A percentile compares a stretch with the other conserved stretches of the same genome.
These are phyloP conservation scores for Aselliscus stoliczkanus DNA, from an alignment of 2,797 vertebrate genomes.

Conservation along the genomic window DNA sequence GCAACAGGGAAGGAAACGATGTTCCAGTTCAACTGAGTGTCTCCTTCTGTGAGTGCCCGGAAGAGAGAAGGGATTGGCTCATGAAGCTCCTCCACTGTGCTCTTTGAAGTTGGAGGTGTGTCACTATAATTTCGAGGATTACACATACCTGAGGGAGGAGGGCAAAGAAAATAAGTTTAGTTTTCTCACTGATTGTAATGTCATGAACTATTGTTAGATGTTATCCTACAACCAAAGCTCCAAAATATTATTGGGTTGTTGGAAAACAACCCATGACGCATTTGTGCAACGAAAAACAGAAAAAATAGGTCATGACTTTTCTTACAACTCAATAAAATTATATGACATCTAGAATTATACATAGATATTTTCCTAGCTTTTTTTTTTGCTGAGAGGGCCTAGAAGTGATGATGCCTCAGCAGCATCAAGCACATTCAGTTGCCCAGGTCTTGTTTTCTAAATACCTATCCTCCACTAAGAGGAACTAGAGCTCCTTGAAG, in stretches of 20 bases:
- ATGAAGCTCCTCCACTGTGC: constrained; percentile 96
- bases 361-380: neutral
- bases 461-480: neutral
- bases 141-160: constrained; percentile 90
- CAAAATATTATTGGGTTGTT: no score
- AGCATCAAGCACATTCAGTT: neutral
- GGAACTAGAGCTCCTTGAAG: neutral
- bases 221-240: neutral
- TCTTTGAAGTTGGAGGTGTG: constrained; percentile 97
- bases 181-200: neutral
- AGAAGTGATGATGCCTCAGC: neutral
- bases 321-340: no score
- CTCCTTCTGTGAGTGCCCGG: constrained; percentile 94
- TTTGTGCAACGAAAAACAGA: no score
- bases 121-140: constrained; percentile 98
- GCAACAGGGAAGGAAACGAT: constrained; percentile 96
- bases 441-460: neutral
- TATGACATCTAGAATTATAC: neutral
- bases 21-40: constrained; percentile 95
- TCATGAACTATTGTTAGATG: neutral
- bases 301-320: no score
- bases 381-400: neutral
- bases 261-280: no score
- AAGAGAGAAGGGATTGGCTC: constrained; percentile 96
- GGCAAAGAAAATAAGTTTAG: neutral